phyloP scores from a whole-genome alignment of 2,888 invertebrate genomes.

The Luperina nickerlii region DNA sequence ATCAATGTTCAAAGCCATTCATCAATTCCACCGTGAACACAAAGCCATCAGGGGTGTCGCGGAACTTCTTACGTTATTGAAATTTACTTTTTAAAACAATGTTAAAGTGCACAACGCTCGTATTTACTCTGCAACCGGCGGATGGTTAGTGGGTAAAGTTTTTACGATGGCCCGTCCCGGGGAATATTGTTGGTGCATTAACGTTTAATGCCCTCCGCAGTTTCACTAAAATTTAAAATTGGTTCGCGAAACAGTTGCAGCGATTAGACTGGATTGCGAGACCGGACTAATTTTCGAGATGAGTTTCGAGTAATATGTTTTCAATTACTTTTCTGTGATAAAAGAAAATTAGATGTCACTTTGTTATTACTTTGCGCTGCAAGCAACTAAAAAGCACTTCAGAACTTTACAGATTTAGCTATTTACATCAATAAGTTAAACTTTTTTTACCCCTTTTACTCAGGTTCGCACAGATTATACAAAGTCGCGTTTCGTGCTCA shows the following conservation, averaged over 20 bases:
- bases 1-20: conserved; percentile 67
- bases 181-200: conserved; percentile 88
- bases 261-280: conserved; percentile 79
- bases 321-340: conserved; percentile 62
- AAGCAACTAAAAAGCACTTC: conserved; percentile 41
- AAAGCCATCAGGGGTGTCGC: conserved; percentile 75
- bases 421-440: conserved; percentile 42
- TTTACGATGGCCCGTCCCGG: conserved; percentile 84
- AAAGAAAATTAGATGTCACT: conserved; percentile 58
- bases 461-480: conserved; percentile 56
- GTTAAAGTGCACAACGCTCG: conserved; percentile 81
- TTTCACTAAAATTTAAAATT: conserved; percentile 86
- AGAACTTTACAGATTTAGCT: conserved; percentile 27
- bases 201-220: conserved; percentile 83
- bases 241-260: conserved; percentile 79
- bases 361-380: conserved; percentile 33
- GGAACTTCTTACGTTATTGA: conserved; percentile 85
- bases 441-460: conserved; percentile 37
- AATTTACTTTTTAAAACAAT: conserved; percentile 87
- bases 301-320: conserved; percentile 60
- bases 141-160: conserved; percentile 84
- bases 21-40: conserved; percentile 69
- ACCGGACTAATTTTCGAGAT: conserved; percentile 72
- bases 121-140: conserved; percentile 72
- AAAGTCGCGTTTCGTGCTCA: conserved; percentile 51